Conservation (phyloP, 2,113 vertebrate species). For the Ornithorhynchus anatinus region DNA sequence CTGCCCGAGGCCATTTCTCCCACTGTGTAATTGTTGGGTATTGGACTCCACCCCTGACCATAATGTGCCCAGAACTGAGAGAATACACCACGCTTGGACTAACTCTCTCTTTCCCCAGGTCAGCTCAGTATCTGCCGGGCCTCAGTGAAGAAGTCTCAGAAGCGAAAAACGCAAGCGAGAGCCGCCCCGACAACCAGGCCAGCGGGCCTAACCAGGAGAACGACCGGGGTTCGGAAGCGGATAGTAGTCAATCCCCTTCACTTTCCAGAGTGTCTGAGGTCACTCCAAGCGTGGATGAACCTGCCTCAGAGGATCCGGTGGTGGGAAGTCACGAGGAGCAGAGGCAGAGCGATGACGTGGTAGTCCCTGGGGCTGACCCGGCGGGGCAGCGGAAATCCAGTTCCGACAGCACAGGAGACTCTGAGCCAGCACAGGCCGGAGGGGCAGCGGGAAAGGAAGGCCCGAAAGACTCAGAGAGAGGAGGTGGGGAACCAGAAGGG, state of each 20-base stretch:
- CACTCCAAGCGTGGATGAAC: neutral
- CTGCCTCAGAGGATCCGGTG: slow-evolving; percentile 21
- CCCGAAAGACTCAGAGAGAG: neutral
- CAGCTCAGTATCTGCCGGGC: slow-evolving; percentile 79
- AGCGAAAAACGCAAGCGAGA: slow-evolving; percentile 12
- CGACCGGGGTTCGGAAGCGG: slow-evolving; percentile 10
- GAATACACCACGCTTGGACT: neutral
- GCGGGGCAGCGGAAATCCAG: neutral
- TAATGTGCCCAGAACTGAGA: no score
- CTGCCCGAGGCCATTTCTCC: no score
- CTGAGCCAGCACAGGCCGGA: slow-evolving; percentile 11
- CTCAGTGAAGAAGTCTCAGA: slow-evolving; percentile 58
- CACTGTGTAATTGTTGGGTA: no score
- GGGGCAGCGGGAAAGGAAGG: neutral
- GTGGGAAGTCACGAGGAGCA: slow-evolving; percentile 30
- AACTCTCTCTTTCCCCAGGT: slow-evolving; percentile 69
- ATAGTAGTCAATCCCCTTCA: neutral
- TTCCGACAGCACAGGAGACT: neutral
- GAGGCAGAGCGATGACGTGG: neutral
- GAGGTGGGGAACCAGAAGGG: neutral
- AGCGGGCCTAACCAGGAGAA: neutral
- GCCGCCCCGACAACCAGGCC: neutral
- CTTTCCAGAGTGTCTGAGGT: neutral
- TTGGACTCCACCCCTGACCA: no score
- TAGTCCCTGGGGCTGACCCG: neutral